A percentile compares a stretch with the other conserved stretches of the same genome.
Conservation (phyloP, 2,797 vertebrate genomes). For the Columba guinea region DNA sequence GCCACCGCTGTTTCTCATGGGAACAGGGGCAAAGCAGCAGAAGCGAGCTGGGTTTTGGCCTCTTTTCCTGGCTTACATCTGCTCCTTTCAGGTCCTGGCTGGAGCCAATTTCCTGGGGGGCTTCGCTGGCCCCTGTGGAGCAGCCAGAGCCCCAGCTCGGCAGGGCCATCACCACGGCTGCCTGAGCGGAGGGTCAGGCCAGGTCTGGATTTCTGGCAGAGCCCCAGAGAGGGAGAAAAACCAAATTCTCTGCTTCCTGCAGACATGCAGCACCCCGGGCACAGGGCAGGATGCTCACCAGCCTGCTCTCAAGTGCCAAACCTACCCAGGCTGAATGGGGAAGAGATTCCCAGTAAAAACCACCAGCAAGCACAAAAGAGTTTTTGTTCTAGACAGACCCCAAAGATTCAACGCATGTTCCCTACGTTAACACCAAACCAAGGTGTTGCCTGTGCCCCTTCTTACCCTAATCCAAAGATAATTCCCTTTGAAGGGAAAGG, state of each 20-base stretch:
- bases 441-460: neutral
- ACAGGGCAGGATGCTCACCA: conserved; percentile 42
- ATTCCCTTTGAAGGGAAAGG: conserved; percentile 15
- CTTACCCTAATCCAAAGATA: neutral
- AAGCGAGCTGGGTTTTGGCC: conserved; percentile 6
- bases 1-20: conserved; percentile 29
- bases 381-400: conserved; percentile 17
- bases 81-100: neutral
- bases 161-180: neutral
- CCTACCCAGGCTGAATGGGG: conserved; percentile 25
- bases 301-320: conserved; percentile 21
- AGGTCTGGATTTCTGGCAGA: neutral
- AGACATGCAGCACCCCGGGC: neutral
- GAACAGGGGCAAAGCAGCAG: conserved; percentile 36
- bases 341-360: neutral
- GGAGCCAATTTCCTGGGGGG: neutral
- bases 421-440: neutral
- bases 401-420: neutral
- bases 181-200: neutral
- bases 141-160: neutral
- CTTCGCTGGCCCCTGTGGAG: neutral
- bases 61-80: conserved; percentile 19
- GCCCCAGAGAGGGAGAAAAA: neutral
- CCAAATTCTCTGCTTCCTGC: conserved; percentile 1
- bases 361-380: conserved; percentile 17